Conservation (phyloP, 2,113 vertebrate genomes). For the Sinocyclocheilus rhinocerous region DNA sequence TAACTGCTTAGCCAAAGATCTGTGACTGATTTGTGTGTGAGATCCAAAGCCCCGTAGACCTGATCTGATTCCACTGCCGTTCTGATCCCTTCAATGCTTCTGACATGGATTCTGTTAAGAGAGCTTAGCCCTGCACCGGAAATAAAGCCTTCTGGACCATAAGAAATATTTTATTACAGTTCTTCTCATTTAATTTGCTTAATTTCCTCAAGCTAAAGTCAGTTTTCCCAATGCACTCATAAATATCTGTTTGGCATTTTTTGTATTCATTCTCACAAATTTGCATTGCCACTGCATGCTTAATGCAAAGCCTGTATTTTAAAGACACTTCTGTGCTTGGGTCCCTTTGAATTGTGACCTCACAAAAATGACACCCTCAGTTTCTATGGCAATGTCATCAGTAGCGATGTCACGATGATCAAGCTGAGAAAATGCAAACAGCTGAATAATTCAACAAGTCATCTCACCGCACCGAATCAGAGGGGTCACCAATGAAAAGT, state of each 20-base stretch:
- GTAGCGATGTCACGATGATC: slow-evolving; percentile 1
- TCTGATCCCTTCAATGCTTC: not conserved
- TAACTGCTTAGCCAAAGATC: slow-evolving; percentile 43
- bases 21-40: slow-evolving; percentile 38
- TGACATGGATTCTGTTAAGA: not conserved
- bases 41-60: slow-evolving; percentile 27
- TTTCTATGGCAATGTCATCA: slow-evolving; percentile 23
- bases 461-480: slow-evolving; percentile 6
- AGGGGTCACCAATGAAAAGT: slow-evolving; percentile 10
- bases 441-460: slow-evolving; percentile 39
- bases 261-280: not conserved
- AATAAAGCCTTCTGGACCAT: slow-evolving; percentile 16
- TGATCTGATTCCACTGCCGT: slow-evolving; percentile 24
- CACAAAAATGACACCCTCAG: not conserved
- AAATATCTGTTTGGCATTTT: not conserved
- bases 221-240: not conserved
- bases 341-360: slow-evolving; percentile 14
- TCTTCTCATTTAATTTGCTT: not conserved
- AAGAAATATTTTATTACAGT: not conserved
- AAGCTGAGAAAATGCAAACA: slow-evolving; percentile 12
- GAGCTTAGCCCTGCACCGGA: not conserved
- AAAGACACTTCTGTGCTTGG: not conserved
- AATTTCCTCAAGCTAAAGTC: not conserved
- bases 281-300: not conserved
- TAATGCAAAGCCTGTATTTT: not conserved